Evolutionary conservation across 2,888 invertebrate genomes (phyloP).

Genomic region (Parascotia fuliginaria): DNA sequence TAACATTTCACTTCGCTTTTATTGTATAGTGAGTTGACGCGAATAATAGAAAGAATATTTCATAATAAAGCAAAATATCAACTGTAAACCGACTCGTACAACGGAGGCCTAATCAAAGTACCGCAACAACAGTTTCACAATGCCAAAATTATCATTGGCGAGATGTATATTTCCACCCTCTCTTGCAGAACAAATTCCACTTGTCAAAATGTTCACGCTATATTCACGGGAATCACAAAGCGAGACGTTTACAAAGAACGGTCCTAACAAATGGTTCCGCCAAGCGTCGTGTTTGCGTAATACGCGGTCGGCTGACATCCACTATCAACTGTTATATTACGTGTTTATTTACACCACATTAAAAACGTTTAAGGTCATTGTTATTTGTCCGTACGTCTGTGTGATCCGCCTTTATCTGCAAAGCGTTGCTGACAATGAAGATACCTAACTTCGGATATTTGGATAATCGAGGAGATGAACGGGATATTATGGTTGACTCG

Average conservation of each 20-base stretch:
- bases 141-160: slow-evolving; percentile 59
- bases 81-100: slow-evolving; percentile 10
- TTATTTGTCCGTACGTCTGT: slow-evolving; percentile 24
- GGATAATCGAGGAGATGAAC: slow-evolving; percentile 32
- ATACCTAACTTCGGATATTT: slow-evolving; percentile 21
- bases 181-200: slow-evolving; percentile 76
- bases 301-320: slow-evolving; percentile 61
- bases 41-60: slow-evolving; percentile 13
- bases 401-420: neutral
- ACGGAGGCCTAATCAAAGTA: slow-evolving; percentile 42
- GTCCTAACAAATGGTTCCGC: slow-evolving; percentile 77
- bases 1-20: neutral
- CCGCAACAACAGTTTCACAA: slow-evolving; percentile 41
- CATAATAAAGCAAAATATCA: slow-evolving; percentile 21
- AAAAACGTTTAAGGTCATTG: slow-evolving; percentile 29
- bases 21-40: neutral
- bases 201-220: slow-evolving; percentile 82
- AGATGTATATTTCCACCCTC: slow-evolving; percentile 58
- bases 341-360: slow-evolving; percentile 52
- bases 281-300: slow-evolving; percentile 71
- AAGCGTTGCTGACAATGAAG: slow-evolving; percentile 3
- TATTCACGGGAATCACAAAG: slow-evolving; percentile 77
- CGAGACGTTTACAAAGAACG: slow-evolving; percentile 79
- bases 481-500: slow-evolving; percentile 44
- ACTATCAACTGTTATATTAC: slow-evolving; percentile 63